phyloP scores from a whole-genome alignment of 2,888 invertebrate species.

The Ischnus inquisitorius region DNA sequence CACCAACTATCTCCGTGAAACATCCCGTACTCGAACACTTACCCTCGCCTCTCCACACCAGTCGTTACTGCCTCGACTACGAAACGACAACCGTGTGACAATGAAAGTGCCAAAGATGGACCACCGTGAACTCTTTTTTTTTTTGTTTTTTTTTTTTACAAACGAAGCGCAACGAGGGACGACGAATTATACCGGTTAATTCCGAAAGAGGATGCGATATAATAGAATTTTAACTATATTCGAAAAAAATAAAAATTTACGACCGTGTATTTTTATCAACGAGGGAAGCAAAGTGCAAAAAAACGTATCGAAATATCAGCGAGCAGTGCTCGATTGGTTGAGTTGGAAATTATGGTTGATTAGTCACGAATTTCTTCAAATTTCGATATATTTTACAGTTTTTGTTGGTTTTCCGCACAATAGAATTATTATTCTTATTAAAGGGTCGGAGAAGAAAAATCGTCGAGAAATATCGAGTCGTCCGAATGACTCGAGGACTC shows the following conservation, averaged over 20 bases:
- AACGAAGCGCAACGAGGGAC: neutral
- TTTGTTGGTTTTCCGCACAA: too few species aligned
- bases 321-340: too few species aligned
- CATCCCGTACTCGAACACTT: slow-evolving; percentile 27
- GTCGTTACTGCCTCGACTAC: slow-evolving; percentile 13
- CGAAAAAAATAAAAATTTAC: neutral
- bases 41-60: slow-evolving; percentile 16
- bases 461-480: too few species aligned
- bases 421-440: too few species aligned
- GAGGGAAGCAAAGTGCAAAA: too few species aligned
- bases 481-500: too few species aligned
- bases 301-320: too few species aligned
- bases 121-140: neutral
- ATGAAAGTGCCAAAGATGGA: slow-evolving; percentile 23
- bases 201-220: neutral
- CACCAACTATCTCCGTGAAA: slow-evolving; percentile 33
- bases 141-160: neutral
- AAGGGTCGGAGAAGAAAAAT: too few species aligned
- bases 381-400: too few species aligned
- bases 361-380: too few species aligned
- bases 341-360: too few species aligned
- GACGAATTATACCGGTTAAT: neutral
- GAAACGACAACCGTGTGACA: slow-evolving; percentile 29
- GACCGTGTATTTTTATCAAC: too few species aligned
- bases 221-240: neutral